Evolutionary conservation across 2,113 vertebrate genomes (phyloP).

Genomic region (Lycaon pictus): DNA sequence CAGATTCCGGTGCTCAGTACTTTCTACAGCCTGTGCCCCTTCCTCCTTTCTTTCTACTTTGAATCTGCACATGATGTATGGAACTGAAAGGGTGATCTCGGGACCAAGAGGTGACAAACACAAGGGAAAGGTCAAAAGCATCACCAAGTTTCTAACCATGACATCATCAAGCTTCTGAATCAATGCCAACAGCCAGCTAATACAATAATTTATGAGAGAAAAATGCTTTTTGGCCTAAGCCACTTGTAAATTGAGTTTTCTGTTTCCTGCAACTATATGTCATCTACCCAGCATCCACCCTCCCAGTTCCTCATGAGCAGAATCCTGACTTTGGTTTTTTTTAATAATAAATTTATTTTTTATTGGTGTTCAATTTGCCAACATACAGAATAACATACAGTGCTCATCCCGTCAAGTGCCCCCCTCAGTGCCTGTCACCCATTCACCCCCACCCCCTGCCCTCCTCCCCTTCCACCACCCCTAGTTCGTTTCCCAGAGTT

Average conservation of each 20-base stretch:
- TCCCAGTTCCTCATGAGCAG: neutral
- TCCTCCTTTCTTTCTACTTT: neutral
- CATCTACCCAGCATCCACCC: neutral
- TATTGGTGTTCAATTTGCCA: no score
- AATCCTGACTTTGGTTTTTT: neutral
- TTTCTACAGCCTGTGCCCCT: neutral
- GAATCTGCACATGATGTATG: neutral
- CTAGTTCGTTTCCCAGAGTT: no score
- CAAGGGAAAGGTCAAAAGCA: neutral
- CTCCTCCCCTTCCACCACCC: no score
- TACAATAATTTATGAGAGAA: neutral
- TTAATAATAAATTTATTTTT: no score
- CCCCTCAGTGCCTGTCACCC: no score
- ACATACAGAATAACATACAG: no score
- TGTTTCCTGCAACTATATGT: neutral
- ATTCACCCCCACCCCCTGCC: no score
- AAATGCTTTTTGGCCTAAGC: neutral
- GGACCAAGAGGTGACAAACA: neutral
- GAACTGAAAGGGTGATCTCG: neutral
- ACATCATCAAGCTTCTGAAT: neutral
- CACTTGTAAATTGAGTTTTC: neutral
- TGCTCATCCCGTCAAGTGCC: no score
- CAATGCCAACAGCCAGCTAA: neutral
- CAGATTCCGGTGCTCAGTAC: neutral
- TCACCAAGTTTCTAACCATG: neutral